Evolutionary conservation across 2,888 invertebrate species (phyloP), one percentile per base, ranked within the genome.

Genomic region (Dichetophora obliterata): DNA sequence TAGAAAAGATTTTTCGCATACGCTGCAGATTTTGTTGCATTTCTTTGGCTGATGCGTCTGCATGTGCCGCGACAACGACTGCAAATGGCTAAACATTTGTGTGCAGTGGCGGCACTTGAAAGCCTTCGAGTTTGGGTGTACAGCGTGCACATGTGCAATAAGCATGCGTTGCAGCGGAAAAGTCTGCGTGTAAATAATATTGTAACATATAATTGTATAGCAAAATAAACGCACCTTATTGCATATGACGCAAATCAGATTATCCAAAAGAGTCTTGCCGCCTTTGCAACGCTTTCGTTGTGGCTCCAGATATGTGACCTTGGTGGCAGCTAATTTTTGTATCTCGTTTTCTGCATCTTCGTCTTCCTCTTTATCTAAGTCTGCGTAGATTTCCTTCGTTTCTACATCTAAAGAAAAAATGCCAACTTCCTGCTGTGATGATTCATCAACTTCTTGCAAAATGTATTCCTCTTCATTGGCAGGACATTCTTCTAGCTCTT

Each of bases 1-100:
- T 27, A 77, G 27, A 75, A 82, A 82, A n/a, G 70, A 14, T 75
- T 80, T 81, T 6, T 59, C 22, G 59, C 82, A 82, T 48, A 57
- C 65, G 2, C 71, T 48, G 22, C 82, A 82, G 16, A 68, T 48
- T 9, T 79, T 61, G 48, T 75, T 77, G n/a, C 74, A 22, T 19
- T 76, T 43, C 3, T 50, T 16, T 0, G 61, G 22, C 63, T 76
- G 78, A 50, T 82, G 82, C 5, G 43, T 75, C n/a, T 79, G 79
- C 80, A 82, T 81, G 43, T 82, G 82, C 9, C 82, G 80, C 5
- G 81, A 82, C 34, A 82, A 63, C 2, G 82, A 82, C 66, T 82
- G 82, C 14, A 80, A 77, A 57, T 82, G 81, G 4, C 79, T 75
- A 68, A 82, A 82, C 5, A 72, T 61, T 3, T 59, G 70, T 2